Percentiles rank a stretch among this genome's conserved stretches.
Evolutionary conservation across 2,888 invertebrate genomes (phyloP).

Genomic region (Cerceris ruficornis): DNA sequence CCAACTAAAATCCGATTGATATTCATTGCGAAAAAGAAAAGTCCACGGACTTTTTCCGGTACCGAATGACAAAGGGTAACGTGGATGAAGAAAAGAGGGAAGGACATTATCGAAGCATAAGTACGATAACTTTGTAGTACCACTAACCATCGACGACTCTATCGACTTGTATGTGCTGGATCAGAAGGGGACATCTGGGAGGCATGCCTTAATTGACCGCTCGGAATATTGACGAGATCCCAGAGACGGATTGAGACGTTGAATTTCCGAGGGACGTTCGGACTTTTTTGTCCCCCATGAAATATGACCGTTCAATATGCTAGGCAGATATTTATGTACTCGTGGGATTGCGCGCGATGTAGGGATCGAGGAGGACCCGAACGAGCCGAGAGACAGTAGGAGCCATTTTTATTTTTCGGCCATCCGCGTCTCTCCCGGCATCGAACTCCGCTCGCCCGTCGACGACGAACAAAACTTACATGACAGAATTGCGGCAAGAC

Average conservation of each 20-base stretch:
- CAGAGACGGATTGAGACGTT: conserved; percentile 76
- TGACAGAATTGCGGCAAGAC: too few species aligned
- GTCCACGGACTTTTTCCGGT: background rate
- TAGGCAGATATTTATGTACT: conserved; percentile 72
- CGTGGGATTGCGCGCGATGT: conserved; percentile 55
- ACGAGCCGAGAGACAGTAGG: conserved; percentile 27
- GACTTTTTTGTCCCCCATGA: conserved; percentile 66
- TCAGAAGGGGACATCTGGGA: conserved; percentile 70
- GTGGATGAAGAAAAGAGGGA: conserved; percentile 25
- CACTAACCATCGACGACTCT: conserved; percentile 46
- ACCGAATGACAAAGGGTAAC: conserved; percentile 22
- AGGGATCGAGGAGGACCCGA: conserved; percentile 28
- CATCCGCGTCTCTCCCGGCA: background rate
- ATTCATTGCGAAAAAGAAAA: too few species aligned
- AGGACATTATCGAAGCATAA: conserved; percentile 35
- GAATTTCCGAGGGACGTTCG: conserved; percentile 71
- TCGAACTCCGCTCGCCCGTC: too few species aligned
- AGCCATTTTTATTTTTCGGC: conserved; percentile 24
- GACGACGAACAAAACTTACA: too few species aligned
- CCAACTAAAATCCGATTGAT: too few species aligned
- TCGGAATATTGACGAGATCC: conserved; percentile 75
- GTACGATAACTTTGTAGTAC: conserved; percentile 47
- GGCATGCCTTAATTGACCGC: conserved; percentile 75
- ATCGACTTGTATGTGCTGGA: conserved; percentile 48
- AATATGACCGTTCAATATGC: conserved; percentile 74